Evolutionary conservation across 2,797 vertebrate genomes (phyloP).

Genomic region (Poecilia picta): DNA sequence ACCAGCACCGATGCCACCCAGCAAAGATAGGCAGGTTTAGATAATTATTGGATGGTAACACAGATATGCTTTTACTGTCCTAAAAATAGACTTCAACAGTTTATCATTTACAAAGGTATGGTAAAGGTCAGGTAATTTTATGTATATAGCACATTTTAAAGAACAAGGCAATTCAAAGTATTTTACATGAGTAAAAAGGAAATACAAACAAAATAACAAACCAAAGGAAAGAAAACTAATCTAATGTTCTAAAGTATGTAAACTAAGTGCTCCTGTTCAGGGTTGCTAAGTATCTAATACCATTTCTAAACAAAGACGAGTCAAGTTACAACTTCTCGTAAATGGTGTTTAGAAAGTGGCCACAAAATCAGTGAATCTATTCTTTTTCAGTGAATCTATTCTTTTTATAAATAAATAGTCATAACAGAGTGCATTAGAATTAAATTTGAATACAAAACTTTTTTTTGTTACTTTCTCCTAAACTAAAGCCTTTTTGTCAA

Average conservation of each 20-base stretch:
- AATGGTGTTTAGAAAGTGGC: not conserved
- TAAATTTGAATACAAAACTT: slow-evolving; percentile 19
- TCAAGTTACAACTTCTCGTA: not conserved
- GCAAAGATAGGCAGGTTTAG: too few species aligned
- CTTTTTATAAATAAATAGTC: not conserved
- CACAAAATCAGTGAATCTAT: not conserved
- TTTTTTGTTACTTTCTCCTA: slow-evolving; percentile 2
- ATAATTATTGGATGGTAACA: not conserved
- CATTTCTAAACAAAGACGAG: not conserved
- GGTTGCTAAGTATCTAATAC: too few species aligned
- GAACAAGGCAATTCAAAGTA: too few species aligned
- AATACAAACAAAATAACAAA: too few species aligned
- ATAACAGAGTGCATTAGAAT: slow-evolving; percentile 15
- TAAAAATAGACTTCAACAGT: not conserved
- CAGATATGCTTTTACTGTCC: not conserved
- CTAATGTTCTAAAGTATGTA: too few species aligned
- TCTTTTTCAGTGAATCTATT: not conserved
- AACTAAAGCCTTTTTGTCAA: slow-evolving; percentile 3
- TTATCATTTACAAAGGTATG: not conserved
- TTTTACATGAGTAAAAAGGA: too few species aligned
- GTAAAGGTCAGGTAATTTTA: too few species aligned
- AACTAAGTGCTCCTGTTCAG: too few species aligned
- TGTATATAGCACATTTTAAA: too few species aligned
- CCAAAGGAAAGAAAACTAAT: too few species aligned
- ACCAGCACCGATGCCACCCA: too few species aligned